These are phyloP conservation scores for Caenorhabditis virilis DNA, from an alignment of 2,888 invertebrate genomes.

Conservation along the genomic window DNA sequence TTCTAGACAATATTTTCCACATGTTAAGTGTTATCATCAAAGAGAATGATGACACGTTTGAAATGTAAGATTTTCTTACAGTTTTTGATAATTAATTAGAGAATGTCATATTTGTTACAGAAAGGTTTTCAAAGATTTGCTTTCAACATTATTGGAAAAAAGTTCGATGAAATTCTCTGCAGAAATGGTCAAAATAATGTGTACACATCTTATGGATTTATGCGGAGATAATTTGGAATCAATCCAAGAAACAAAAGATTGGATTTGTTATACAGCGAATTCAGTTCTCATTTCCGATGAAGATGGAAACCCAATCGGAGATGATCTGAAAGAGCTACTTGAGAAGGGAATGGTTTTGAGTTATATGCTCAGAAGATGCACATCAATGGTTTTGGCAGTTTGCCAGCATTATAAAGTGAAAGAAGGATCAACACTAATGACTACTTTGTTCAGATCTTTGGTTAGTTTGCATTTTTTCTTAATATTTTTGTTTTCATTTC, in stretches of 20 bases:
- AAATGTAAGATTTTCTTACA: background rate
- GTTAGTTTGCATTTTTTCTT: background rate
- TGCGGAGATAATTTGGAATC: slow-evolving; percentile 1
- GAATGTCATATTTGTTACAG: background rate
- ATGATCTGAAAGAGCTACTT: slow-evolving; percentile 6
- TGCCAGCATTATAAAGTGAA: slow-evolving; percentile 19
- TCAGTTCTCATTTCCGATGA: slow-evolving; percentile 1
- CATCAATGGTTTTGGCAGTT: slow-evolving; percentile 20
- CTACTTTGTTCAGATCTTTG: slow-evolving; percentile 12
- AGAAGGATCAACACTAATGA: slow-evolving; percentile 11
- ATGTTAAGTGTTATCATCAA: slow-evolving; percentile 10
- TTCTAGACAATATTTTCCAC: slow-evolving; percentile 17
- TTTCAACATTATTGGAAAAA: slow-evolving; percentile 7
- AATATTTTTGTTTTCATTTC: background rate
- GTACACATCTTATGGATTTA: slow-evolving; percentile 11
- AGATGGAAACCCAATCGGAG: background rate
- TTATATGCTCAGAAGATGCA: slow-evolving; percentile 9
- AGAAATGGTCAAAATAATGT: slow-evolving; percentile 6
- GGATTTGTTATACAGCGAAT: slow-evolving; percentile 14
- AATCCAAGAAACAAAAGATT: slow-evolving; percentile 6
- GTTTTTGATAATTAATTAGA: background rate
- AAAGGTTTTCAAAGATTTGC: background rate
- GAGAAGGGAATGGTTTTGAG: slow-evolving; percentile 1
- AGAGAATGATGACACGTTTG: slow-evolving; percentile 4
- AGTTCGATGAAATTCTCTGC: slow-evolving; percentile 8